These are phyloP conservation scores for Odocoileus hemionus DNA, from an alignment of 2,113 vertebrate species.

Conservation along the genomic window DNA sequence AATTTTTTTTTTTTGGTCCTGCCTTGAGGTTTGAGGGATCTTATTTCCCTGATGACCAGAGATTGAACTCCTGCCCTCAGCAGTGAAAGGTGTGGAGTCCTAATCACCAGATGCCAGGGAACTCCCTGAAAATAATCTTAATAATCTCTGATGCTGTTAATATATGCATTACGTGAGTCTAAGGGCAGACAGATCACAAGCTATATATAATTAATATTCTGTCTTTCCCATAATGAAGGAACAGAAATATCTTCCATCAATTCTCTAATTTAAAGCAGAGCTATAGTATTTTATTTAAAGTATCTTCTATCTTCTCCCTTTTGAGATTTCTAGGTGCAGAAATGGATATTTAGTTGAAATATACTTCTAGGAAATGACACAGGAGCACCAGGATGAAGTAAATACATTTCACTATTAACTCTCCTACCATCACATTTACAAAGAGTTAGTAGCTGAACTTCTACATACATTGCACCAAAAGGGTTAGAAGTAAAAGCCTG, in stretches of 20 bases:
- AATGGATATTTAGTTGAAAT: neutral
- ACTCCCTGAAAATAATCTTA: neutral
- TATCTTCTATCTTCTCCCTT: neutral
- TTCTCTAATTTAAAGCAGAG: neutral
- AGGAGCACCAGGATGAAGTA: neutral
- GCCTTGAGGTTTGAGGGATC: neutral
- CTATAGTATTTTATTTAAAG: neutral
- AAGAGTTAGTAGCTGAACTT: neutral
- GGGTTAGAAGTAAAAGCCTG: neutral
- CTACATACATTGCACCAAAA: neutral
- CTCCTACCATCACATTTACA: neutral
- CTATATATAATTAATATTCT: neutral
- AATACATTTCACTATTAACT: conserved; percentile 14
- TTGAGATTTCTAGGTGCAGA: neutral
- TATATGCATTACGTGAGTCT: neutral
- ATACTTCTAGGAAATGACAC: conserved; percentile 11
- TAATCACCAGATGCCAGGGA: neutral
- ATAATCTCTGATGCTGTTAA: neutral
- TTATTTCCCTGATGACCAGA: neutral
- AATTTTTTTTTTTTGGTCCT: neutral
- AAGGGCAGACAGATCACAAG: neutral
- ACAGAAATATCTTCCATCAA: neutral
- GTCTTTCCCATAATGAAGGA: neutral
- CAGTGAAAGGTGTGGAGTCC: neutral
- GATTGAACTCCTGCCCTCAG: neutral